Base-by-base conservation (phyloP, 2,797 vertebrate genomes). In the Danio jaintianensis region DNA sequence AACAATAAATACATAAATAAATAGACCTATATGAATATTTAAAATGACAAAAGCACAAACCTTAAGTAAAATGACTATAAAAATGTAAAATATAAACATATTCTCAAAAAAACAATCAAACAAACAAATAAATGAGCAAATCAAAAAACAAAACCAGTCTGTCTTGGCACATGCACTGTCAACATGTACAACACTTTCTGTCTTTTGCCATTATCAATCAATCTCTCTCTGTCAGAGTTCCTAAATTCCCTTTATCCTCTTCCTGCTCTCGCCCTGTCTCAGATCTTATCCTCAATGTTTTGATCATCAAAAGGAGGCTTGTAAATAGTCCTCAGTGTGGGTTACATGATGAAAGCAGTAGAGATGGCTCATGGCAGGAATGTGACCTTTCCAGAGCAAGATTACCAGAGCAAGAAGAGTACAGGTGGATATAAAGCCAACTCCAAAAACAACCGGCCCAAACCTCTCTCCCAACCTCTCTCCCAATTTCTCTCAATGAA, bases 201-300 rank as follows among this genome's bases (percentile, higher is more conserved):
- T 56, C n/a, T 47, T 69, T 6, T 55, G 20, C 43, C 40, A 66
- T 38, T 40, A 55, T 43, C 48, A 58, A 75, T 74, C 47, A 59
- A 52, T 73, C 77, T 80, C 22, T 58, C 66, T 58, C 59, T 58
- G 78, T 70, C 59, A 48, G 72, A 38, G 22, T 52, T 48, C 15
- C 47, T 48, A 62, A 61, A 74, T 48, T 48, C 20, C 22, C 62
- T 53, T 66, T 69, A 66, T 50, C 43, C 36, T 13, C 69, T 59
- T 53, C 63, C 42, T 20, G 62, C n/a, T 16, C 61, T 69, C 22
- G 72, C 90, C 86, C 87, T 89, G 90, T 88, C 69, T 82, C 29
- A 83, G 76, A 79, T 83, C 63, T 68, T 79, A 36, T 79, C 56
- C 58, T 64, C 48, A 59, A 56, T 75, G 80, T 75, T 84, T 79